Percentiles rank a stretch among this genome's conserved stretches.
Conservation (phyloP, 2,797 vertebrate genomes). For the Perodicticus potto region DNA sequence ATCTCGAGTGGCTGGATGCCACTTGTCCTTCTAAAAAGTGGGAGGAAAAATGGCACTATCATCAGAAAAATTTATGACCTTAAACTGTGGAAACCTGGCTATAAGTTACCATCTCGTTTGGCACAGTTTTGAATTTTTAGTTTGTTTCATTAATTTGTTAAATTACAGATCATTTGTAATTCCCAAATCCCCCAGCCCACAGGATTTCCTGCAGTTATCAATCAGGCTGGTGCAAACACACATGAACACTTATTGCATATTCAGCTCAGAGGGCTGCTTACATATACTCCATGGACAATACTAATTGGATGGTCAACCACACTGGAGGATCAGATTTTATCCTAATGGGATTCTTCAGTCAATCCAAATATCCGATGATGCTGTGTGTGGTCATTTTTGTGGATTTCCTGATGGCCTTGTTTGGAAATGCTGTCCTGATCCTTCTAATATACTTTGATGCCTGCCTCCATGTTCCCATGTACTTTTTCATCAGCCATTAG, state of each 20-base stretch:
- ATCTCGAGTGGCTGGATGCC: too few species aligned
- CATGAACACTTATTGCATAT: accelerated
- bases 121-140: not conserved
- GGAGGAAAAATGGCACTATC: not conserved
- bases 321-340: not conserved
- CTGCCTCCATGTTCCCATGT: conserved; percentile 71
- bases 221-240: accelerated
- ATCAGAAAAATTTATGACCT: not conserved
- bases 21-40: too few species aligned
- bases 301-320: not conserved
- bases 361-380: conserved; percentile 7
- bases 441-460: not conserved
- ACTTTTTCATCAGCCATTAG: conserved; percentile 76
- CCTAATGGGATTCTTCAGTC: conserved; percentile 64
- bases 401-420: conserved; percentile 58
- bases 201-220: accelerated
- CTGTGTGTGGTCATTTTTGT: conserved; percentile 16
- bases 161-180: not conserved
- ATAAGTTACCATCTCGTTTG: not conserved
- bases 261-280: accelerated
- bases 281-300: not conserved
- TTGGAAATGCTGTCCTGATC: conserved; percentile 69
- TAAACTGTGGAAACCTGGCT: not conserved
- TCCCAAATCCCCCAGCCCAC: accelerated
- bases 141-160: not conserved